These are phyloP conservation scores for Aporrectodea caliginosa DNA, from an alignment of 1,140 invertebrate genomes.

Conservation along the genomic window DNA sequence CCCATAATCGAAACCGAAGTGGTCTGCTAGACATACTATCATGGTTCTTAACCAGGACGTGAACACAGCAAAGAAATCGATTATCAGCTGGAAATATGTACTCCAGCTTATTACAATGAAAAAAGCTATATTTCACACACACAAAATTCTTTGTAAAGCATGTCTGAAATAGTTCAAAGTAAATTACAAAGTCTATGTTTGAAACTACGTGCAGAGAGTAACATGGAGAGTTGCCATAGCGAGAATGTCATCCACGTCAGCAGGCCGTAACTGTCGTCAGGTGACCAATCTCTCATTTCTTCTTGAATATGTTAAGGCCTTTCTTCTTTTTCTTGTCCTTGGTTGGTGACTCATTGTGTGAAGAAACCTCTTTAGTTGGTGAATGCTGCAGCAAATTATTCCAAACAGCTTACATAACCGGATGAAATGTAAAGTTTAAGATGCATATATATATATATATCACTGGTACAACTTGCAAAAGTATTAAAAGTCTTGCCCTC, in stretches of 20 bases:
- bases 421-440: no score
- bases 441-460: no score
- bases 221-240: neutral
- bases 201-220: neutral
- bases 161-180: neutral
- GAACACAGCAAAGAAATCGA: no score
- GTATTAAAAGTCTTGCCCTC: no score
- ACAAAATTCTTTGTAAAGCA: neutral
- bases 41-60: no score
- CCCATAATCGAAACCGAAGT: no score
- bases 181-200: neutral
- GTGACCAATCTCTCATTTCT: neutral
- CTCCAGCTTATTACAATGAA: no score
- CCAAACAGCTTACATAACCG: no score
- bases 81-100: no score
- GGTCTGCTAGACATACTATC: no score
- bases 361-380: neutral
- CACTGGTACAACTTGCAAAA: no score
- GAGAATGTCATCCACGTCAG: no score
- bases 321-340: slow-evolving; percentile 1
- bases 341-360: neutral
- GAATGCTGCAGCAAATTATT: neutral
- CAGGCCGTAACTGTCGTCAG: neutral
- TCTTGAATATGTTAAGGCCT: neutral
- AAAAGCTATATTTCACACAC: neutral